Conservation (phyloP, 1,140 invertebrate species). For the Drosophila orena region DNA sequence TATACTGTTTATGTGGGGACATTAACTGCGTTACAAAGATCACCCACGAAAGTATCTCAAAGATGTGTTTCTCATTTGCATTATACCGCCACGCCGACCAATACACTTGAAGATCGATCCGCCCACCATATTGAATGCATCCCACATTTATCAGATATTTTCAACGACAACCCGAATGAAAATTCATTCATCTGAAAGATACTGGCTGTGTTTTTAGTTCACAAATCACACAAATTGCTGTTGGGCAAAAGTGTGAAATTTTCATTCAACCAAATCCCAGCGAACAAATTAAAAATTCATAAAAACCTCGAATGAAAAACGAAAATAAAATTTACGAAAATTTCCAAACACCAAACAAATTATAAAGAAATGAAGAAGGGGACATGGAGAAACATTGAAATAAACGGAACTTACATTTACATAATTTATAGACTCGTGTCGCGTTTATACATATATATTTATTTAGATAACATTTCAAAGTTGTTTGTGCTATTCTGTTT, state of each 20-base stretch:
- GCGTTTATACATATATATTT: constrained; percentile 33
- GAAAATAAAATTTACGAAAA: constrained; percentile 57
- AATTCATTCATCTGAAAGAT: constrained; percentile 15
- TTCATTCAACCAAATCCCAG: constrained; percentile 49
- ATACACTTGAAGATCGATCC: constrained; percentile 19
- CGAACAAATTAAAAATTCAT: constrained; percentile 77
- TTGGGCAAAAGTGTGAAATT: constrained; percentile 56
- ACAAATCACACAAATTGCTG: constrained; percentile 66
- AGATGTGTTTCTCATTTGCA: constrained; percentile 9
- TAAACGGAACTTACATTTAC: constrained; percentile 68
- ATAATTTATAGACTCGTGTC: constrained; percentile 74
- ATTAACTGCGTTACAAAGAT: not conserved
- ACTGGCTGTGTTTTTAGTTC: constrained; percentile 35
- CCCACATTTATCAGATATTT: constrained; percentile 12
- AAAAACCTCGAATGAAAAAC: constrained; percentile 55
- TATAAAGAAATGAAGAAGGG: not conserved
- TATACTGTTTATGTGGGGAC: too few species aligned
- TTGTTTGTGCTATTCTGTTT: constrained; percentile 9
- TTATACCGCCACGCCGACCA: not conserved
- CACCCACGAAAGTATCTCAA: constrained; percentile 29
- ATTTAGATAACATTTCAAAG: constrained; percentile 59
- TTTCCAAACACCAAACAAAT: constrained; percentile 45
- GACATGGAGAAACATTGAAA: constrained; percentile 12
- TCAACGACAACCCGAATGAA: constrained; percentile 23
- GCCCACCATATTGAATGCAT: constrained; percentile 17